Conservation (phyloP, 2,888 invertebrate genomes). For the Erynnis tages region DNA sequence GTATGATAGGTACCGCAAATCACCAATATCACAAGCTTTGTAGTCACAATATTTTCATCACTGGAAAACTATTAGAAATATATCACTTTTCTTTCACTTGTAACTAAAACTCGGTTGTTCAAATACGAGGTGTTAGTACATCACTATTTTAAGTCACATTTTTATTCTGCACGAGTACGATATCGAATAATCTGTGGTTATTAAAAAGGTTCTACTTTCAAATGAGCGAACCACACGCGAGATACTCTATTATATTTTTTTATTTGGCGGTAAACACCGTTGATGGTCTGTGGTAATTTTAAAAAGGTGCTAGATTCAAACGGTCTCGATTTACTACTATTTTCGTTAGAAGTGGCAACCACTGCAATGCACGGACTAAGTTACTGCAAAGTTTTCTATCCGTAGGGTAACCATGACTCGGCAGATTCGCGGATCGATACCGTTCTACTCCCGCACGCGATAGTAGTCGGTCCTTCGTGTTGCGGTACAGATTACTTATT, state of each 20-base stretch:
- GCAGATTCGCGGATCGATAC: constrained; percentile 12
- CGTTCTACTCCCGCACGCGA: neutral
- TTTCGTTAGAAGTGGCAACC: constrained; percentile 18
- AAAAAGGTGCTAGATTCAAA: neutral
- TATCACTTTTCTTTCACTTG: no score
- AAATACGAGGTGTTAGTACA: no score
- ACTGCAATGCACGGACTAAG: constrained; percentile 18
- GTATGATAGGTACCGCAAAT: neutral
- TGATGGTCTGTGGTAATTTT: neutral
- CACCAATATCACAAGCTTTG: neutral
- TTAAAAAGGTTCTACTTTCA: no score
- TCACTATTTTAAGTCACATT: no score
- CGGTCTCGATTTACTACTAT: neutral
- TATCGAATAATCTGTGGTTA: no score
- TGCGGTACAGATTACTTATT: neutral
- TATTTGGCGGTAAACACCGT: no score
- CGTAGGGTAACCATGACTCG: constrained; percentile 41
- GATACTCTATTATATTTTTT: no score
- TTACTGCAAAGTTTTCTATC: constrained; percentile 53
- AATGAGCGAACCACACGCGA: no score
- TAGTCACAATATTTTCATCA: constrained; percentile 6
- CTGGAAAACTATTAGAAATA: no score
- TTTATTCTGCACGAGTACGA: no score
- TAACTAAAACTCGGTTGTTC: no score
- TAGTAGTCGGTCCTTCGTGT: no score